Conservation (phyloP, 2,888 invertebrate genomes). For the Torymus auratus region DNA sequence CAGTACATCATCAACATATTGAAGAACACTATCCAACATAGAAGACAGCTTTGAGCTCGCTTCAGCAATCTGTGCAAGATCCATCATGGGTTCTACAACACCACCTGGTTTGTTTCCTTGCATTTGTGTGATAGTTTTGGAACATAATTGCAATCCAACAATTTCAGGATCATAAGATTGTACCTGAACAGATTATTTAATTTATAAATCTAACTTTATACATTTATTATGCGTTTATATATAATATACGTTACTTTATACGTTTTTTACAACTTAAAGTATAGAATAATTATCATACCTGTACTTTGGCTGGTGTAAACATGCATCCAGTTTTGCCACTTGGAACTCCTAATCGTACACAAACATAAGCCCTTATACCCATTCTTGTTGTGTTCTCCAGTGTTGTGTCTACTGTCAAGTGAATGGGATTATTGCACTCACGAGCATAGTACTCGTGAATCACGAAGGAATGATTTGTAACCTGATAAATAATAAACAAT, state of each 20-base stretch:
- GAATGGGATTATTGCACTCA: slow-evolving; percentile 95
- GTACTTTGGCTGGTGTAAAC: slow-evolving; percentile 97
- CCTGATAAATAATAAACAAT: slow-evolving; percentile 72
- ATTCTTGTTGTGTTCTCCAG: slow-evolving; percentile 88
- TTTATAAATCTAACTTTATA: neutral
- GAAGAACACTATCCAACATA: slow-evolving; percentile 87
- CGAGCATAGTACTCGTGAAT: slow-evolving; percentile 98
- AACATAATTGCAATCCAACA: slow-evolving; percentile 87
- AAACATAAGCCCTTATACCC: slow-evolving; percentile 95
- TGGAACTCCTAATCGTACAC: slow-evolving; percentile 95
- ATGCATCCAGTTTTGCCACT: slow-evolving; percentile 94
- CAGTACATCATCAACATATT: slow-evolving; percentile 95
- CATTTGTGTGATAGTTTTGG: slow-evolving; percentile 82
- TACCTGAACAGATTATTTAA: slow-evolving; percentile 75
- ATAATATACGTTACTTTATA: too few relatives aligned
- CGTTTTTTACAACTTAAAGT: slow-evolving; percentile 4
- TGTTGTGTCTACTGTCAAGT: slow-evolving; percentile 96
- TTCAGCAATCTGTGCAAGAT: slow-evolving; percentile 90
- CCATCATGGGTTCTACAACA: slow-evolving; percentile 84
- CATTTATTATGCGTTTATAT: neutral
- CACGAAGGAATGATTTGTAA: slow-evolving; percentile 97
- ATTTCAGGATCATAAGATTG: slow-evolving; percentile 95
- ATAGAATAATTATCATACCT: slow-evolving; percentile 72
- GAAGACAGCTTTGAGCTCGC: slow-evolving; percentile 88
- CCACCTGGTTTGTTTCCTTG: slow-evolving; percentile 70